Evolutionary conservation across 2,888 invertebrate species (phyloP), one percentile per base, ranked within the genome.

Genomic region (Cepaea hortensis): DNA sequence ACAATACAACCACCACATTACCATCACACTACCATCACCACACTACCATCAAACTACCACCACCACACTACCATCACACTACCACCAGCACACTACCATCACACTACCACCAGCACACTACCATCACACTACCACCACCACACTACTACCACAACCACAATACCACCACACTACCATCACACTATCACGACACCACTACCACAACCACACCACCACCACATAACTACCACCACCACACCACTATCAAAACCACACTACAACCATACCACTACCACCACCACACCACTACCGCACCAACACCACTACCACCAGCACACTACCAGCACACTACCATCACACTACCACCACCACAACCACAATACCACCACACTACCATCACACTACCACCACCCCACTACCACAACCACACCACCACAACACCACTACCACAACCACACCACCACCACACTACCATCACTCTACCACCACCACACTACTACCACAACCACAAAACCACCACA

Each of bases 391-490:
- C 76, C 46, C 48, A 61, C 55, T 76, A 15, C 68, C 15, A 68
- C 15, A 68, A n/a, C 5, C 15, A 68, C 68, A 46, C 46, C 68
- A 61, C 13, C 6, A 35, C 46, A 65, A 62, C 18, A 81, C 6
- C 9, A 23, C n/a, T 13, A 65, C 3, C 62, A 35, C 6, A 18
- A 61, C n/a, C 23, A 81, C n/a, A 11, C n/a, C n/a, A n/a, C n/a
- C n/a, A n/a, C n/a, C 48, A 61, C 18, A 46, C 15, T n/a, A 18
- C n/a, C 65, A 61, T 62, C 11, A 62, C 75, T 18, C 61, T 46
- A 61, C 61, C 77, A 61, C 61, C 76, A 76, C 13, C 62, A 77
- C 61, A 61, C 61, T 76, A 77, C 55, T 62, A 84, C 61, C 84
- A 84, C 68, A 62, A 79, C 35, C 76, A 68, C 48, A 68, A 77